Base-by-base conservation (phyloP, 30 jellyfish, hydroid and myxozoan genomes). In the Nemopilema nomurai region DNA sequence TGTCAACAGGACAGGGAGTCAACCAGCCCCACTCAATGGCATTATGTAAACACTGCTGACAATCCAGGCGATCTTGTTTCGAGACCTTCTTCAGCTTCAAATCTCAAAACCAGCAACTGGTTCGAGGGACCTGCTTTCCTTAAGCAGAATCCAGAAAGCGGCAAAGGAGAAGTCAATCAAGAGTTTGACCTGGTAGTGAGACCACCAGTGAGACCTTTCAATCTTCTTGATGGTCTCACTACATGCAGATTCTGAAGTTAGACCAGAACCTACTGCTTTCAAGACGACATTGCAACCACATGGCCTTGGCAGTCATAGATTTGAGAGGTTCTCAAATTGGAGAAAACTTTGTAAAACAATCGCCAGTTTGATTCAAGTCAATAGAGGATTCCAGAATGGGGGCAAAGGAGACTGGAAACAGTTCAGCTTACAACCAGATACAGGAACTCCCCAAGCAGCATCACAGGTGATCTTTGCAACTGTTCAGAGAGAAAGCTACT, bases 11-110 rank as follows among this genome's bases (percentile, higher is more conserved):
- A 84, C 24, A 63, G 79, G 52, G 57, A 49, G 78, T 83, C 82
- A 52, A 83, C 92, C 66, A 26, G 32, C 31, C 87, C 79, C 23
- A 21, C 23, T 57, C 87, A 71, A 41, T 83, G 92, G 92, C 75
- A 63, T 31, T 83, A 69, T 31, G 68, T 83, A 28, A 51, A 69
- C 57, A 83, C 89, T 29, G 53, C 68, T 0, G 29, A 71, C 92
- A 83, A 83, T 70, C 87, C 92, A 1, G 92, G 89, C 29, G 92
- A 83, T 65, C 50, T 69, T 30, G 86, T 89, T 32, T 26, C 89
- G 29, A 19, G 92, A 49, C 84, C 73, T 7, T 65, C 53, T 49
- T 30, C 89, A 62, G 79, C 88, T 65, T 28, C 78, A 78, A 79
- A 62, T 52, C 73, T 52, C 49, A 57, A 64, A 24, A 62, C 79